phyloP scores from a whole-genome alignment of 2,113 vertebrate genomes.

The Syrmaticus mikado region DNA sequence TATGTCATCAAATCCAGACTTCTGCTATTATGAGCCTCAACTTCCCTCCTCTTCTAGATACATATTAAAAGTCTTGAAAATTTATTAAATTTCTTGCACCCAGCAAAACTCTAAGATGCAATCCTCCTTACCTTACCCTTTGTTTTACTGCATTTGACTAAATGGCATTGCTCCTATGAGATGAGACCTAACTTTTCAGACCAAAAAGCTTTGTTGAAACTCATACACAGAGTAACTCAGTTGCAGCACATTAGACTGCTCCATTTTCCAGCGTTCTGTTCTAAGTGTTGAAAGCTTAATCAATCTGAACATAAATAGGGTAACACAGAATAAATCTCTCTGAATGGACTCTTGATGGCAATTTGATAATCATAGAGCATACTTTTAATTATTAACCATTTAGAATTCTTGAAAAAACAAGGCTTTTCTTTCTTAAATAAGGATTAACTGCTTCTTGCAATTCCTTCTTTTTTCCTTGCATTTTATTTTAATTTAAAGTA shows the following conservation, averaged over 20 bases:
- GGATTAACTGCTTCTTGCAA: background rate
- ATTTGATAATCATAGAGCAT: background rate
- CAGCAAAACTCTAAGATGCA: background rate
- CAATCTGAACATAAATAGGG: background rate
- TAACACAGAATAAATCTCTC: background rate
- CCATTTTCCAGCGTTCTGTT: background rate
- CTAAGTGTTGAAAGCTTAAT: background rate
- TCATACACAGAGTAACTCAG: background rate
- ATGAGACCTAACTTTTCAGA: background rate
- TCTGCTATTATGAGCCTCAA: background rate
- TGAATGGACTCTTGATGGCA: background rate
- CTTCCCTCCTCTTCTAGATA: background rate
- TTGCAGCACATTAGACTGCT: background rate
- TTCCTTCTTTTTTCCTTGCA: background rate
- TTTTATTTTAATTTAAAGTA: background rate
- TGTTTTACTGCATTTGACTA: background rate
- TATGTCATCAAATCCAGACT: background rate
- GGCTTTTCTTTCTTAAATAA: background rate
- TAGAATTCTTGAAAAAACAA: background rate
- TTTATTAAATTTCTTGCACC: background rate
- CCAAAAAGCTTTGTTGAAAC: background rate
- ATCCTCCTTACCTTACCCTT: background rate
- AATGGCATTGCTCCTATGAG: background rate
- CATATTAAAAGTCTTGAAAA: background rate
- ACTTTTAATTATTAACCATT: background rate